Evolutionary conservation across 2,888 invertebrate genomes (phyloP), one percentile per base, ranked within the genome.

Genomic region (Seladonia tumulorum): DNA sequence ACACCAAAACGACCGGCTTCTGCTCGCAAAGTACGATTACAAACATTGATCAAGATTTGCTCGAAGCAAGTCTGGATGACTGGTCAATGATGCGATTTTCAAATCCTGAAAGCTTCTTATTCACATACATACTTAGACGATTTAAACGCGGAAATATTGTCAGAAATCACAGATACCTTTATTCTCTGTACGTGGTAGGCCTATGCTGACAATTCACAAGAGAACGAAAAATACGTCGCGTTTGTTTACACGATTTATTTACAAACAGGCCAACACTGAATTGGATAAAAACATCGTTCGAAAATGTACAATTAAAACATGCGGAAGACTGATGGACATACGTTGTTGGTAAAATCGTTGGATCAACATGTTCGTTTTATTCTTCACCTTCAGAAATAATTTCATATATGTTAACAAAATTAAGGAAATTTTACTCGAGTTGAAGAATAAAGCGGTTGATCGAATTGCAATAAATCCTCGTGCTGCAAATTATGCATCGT

Each of bases 111-210:
- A 73, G 35, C 73, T 76, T 73, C 35, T 74, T 68, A 76, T 73
- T n/a, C 66, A 35, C 75, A 66, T 76, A 82, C 29, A 83, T 39
- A 60, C 57, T 70, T 29, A 77, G 68, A 83, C 49, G 72, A 72
- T 78, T 35, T 60, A 83, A 74, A 53, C 72, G 29, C 60, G 35
- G 35, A 78, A 78, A 84, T 84, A 84, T 84, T 84, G 84, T 83
- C 84, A 84, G 83, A 35, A 75, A 83, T 84, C 84, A 84, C 84
- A 84, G 84, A 83, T 63, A 83, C 74, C 70, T 78, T 76, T 63
- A 60, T 68, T 66, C 39, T 70, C 70, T 42, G 49, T 47, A 60
- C 22, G 66, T 35, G 35, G 45, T 29, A 75, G 60, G 60, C 45
- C 63, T n/a, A 10, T 22, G 68, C 42, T 47, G 25, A 25, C 25